Percentiles rank a stretch among this genome's conserved stretches.
Evolutionary conservation across 2,797 vertebrate species (phyloP).

Genomic region (Anas acuta): DNA sequence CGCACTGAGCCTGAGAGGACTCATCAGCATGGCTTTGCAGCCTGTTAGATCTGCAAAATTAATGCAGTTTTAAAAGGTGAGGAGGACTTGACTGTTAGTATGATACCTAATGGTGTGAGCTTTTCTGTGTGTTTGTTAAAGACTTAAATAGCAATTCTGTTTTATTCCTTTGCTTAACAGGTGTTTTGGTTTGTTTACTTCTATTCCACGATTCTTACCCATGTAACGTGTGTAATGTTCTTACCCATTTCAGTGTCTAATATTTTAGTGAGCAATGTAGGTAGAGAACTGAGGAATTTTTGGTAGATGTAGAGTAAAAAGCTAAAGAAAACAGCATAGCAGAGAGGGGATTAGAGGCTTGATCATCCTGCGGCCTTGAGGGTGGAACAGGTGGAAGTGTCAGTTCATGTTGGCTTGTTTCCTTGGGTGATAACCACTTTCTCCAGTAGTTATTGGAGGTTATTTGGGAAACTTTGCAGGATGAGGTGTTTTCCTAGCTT

Average conservation of each 20-base stretch:
- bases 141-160: rapidly evolving
- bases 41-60: background rate
- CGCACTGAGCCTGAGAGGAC: background rate
- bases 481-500: background rate
- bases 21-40: background rate
- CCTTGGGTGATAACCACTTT: background rate
- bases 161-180: background rate
- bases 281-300: background rate
- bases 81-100: background rate
- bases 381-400: background rate
- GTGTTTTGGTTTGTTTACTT: background rate
- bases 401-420: background rate
- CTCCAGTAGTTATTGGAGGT: background rate
- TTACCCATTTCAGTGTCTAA: background rate
- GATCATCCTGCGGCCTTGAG: background rate
- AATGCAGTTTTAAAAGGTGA: background rate
- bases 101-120: background rate
- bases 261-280: background rate
- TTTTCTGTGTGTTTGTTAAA: background rate
- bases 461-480: background rate
- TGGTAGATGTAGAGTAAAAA: background rate
- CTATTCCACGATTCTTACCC: background rate
- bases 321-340: rapidly evolving
- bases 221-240: too few relatives aligned
- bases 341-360: background rate